A percentile compares a stretch with the other conserved stretches of the same genome.
Evolutionary conservation across 2,113 vertebrate species (phyloP).

Genomic region (Kobus ellipsiprymnus): DNA sequence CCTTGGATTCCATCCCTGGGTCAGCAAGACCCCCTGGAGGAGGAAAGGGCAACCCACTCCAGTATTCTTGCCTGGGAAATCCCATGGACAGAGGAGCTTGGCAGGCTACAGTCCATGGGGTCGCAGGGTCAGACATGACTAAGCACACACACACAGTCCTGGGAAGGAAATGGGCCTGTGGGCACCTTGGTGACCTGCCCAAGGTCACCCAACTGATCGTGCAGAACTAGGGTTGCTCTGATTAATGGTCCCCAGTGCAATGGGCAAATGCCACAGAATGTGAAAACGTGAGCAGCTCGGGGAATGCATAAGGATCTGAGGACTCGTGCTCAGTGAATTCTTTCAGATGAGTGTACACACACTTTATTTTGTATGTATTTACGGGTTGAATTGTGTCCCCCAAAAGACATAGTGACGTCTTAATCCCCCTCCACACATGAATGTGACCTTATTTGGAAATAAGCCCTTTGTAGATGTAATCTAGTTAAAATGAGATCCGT

Average conservation of each 20-base stretch:
- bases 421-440: background rate
- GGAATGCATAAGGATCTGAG: background rate
- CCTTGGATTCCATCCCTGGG: background rate
- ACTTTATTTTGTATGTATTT: background rate
- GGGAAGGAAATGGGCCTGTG: background rate
- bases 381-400: background rate
- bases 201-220: background rate
- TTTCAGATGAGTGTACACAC: background rate
- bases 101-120: background rate
- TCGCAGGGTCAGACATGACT: background rate
- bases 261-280: background rate
- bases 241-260: background rate
- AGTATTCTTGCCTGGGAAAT: background rate
- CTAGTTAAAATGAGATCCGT: background rate
- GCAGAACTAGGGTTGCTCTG: background rate
- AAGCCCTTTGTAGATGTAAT: background rate
- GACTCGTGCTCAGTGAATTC: background rate
- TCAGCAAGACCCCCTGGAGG: background rate
- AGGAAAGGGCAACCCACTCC: background rate
- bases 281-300: background rate
- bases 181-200: background rate
- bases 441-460: background rate
- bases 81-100: background rate
- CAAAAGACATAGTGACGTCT: background rate
- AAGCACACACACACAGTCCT: background rate